These are phyloP conservation scores for Megalops atlanticus DNA, from an alignment of 2,113 vertebrate species.

Conservation along the genomic window DNA sequence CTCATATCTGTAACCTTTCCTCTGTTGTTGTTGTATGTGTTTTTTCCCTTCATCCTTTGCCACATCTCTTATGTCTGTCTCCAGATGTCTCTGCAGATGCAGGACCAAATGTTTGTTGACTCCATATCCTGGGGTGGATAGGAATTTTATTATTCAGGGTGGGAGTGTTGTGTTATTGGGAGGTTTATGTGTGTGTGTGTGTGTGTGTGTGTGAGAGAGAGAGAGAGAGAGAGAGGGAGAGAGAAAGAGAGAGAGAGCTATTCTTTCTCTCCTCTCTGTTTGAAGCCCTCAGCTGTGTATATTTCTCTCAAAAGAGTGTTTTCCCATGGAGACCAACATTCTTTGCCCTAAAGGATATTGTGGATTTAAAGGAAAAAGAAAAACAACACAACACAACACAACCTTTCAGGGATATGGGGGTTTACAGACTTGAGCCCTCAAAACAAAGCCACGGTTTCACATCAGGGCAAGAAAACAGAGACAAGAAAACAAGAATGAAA, in stretches of 20 bases:
- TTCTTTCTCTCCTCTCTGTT: conserved; percentile 49
- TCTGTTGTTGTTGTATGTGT: conserved; percentile 55
- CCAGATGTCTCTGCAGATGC: conserved; percentile 67
- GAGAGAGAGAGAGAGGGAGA: too few relatives aligned
- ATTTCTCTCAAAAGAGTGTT: conserved; percentile 64
- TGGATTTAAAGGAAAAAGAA: conserved; percentile 62
- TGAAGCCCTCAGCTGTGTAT: conserved; percentile 64
- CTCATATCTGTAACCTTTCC: conserved; percentile 48
- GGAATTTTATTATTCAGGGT: conserved; percentile 48
- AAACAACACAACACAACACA: conserved; percentile 24
- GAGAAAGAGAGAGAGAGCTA: conserved; percentile 53
- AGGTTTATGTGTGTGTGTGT: conserved; percentile 45
- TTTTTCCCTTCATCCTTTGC: conserved; percentile 74
- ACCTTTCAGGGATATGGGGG: not conserved
- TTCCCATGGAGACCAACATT: conserved; percentile 58
- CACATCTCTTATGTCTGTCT: conserved; percentile 73
- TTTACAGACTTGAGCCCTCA: not conserved
- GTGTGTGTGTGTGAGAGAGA: conserved; percentile 58
- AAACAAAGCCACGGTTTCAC: not conserved
- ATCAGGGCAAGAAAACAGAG: not conserved
- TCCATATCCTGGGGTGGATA: conserved; percentile 72
- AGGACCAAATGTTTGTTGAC: conserved; percentile 65
- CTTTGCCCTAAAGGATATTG: conserved; percentile 60
- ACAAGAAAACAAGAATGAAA: conserved; percentile 16
- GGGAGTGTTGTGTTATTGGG: conserved; percentile 60